Evolutionary conservation across 1,140 invertebrate species (phyloP).

Genomic region (Drosophila truncata): DNA sequence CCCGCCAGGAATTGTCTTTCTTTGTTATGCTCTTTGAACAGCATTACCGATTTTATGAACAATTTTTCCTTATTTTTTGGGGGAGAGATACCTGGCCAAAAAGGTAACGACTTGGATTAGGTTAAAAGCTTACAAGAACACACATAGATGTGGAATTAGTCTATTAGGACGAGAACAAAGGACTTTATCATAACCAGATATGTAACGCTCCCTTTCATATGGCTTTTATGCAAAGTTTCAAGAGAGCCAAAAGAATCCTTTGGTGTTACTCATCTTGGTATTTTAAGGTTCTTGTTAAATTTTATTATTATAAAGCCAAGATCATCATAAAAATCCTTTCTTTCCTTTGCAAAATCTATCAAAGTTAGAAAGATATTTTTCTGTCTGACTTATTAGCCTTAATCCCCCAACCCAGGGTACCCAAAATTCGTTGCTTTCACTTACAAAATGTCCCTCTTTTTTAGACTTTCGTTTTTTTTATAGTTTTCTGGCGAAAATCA

Average conservation of each 20-base stretch:
- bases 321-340: background rate
- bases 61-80: background rate
- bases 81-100: background rate
- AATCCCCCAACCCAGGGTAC: background rate
- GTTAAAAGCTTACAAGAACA: background rate
- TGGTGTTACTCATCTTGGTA: background rate
- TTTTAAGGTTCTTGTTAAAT: background rate
- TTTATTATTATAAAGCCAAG: background rate
- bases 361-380: background rate
- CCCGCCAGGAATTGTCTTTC: slow-evolving; percentile 39
- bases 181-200: background rate
- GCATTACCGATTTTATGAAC: slow-evolving; percentile 41
- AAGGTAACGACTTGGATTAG: slow-evolving; percentile 15
- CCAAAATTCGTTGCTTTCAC: slow-evolving; percentile 1
- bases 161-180: background rate
- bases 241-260: background rate
- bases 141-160: background rate
- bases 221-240: background rate
- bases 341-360: background rate
- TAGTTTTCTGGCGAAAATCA: slow-evolving; percentile 59
- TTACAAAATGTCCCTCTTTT: background rate
- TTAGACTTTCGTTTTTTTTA: slow-evolving; percentile 44
- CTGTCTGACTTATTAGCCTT: background rate
- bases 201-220: background rate
- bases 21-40: slow-evolving; percentile 34